phyloP scores from a whole-genome alignment of 2,797 vertebrate genomes.

The Phalloptychus januarius region DNA sequence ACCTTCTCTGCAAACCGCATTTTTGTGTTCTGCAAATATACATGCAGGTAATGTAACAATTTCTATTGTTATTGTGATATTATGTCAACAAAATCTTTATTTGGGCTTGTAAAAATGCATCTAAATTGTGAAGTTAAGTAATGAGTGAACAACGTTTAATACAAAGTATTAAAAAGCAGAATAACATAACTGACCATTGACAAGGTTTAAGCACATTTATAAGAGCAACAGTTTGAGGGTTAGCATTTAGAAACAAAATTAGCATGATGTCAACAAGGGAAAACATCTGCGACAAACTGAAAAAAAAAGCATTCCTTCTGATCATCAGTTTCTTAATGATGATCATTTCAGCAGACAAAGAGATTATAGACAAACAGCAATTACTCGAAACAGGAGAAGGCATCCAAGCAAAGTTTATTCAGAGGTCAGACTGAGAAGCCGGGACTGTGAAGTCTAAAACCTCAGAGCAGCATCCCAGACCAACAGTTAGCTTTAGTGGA shows the following conservation, averaged over 20 bases:
- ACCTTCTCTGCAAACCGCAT: not conserved
- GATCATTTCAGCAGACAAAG: not conserved
- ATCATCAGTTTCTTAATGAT: not conserved
- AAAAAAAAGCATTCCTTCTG: not conserved
- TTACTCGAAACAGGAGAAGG: not conserved
- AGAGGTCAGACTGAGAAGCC: not conserved
- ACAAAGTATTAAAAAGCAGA: not conserved
- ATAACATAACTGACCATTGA: not conserved
- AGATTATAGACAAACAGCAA: not conserved
- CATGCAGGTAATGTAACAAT: not conserved
- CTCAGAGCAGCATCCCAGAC: not conserved
- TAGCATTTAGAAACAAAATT: not conserved
- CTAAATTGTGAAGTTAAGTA: not conserved
- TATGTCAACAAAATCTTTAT: not conserved
- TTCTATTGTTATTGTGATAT: not conserved
- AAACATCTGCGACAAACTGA: not conserved
- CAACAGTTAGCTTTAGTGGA: not conserved
- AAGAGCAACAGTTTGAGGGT: not conserved
- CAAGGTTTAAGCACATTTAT: not conserved
- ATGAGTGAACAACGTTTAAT: not conserved
- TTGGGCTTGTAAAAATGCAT: not conserved
- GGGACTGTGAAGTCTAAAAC: not conserved
- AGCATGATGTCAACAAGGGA: not conserved
- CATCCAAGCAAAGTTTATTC: not conserved
- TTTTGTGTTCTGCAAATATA: not conserved